Evolutionary conservation across 2,888 invertebrate species (phyloP), one percentile per base, ranked within the genome.

Genomic region (Corythucha ciliata): DNA sequence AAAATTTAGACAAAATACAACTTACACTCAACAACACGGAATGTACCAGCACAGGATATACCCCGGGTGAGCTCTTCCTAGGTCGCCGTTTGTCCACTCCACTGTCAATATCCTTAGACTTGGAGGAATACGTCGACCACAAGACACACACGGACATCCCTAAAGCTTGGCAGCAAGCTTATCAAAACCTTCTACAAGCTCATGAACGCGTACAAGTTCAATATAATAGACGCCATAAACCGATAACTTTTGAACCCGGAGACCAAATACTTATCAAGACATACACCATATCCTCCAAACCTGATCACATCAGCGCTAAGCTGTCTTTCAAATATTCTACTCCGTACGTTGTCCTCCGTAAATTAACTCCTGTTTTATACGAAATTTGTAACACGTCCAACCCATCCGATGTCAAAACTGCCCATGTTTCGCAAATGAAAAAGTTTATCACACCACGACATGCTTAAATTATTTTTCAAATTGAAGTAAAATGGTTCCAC

Each of bases 351-450:
- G 29, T 49, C 2, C 6, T 22, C 10, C 33, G 42, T 18, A 20
- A 26, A 4, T 16, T 49, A 2, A 42, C 49, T 2, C 32, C 21
- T 16, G 49, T 47, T 5, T 21, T 37, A 3, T 37, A 47, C 24
- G 8, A 8, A 6, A 25, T 47, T 16, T 16, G 25, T 21, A 5
- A 49, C 18, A 4, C 2, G 4, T 20, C 40, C 3, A 21, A 42
- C 7, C 32, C 29, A 3, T 12, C 2, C 2, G 20, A 6, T 21
- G 2, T 18, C 2, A 49, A 41, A 21, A 12, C 22, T 14, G 49
- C 49, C 2, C 49, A 49, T 20, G 25, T 49, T 3, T 49, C 49
- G 2, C 49, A 49, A 24, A 10, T 49, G 14, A 49, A 49, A 14
- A 7, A 22, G n/a, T 49, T 20, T 7, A n/a, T n/a, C n/a, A n/a